Conservation (phyloP, 2,113 vertebrate genomes). For the Lucifuga dentata region DNA sequence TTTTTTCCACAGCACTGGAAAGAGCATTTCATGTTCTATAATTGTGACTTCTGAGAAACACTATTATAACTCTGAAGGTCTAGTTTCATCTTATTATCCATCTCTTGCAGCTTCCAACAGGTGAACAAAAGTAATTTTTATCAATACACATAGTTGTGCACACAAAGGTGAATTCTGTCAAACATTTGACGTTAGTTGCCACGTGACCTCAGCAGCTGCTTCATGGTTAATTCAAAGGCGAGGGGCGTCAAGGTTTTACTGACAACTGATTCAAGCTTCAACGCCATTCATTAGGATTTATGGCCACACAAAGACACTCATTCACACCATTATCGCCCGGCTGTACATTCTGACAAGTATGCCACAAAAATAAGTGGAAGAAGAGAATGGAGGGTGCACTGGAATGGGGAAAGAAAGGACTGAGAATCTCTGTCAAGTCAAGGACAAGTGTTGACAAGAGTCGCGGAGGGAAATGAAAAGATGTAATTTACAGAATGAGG, state of each 20-base stretch:
- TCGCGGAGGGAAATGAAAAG: background rate
- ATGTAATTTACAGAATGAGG: too few relatives aligned
- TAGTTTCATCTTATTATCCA: conserved; percentile 14
- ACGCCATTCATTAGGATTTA: conserved; percentile 1
- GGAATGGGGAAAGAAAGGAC: background rate
- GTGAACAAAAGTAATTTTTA: too few relatives aligned
- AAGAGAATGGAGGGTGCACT: background rate
- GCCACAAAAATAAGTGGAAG: background rate
- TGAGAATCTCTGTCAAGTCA: background rate
- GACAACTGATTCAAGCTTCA: background rate
- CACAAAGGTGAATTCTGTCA: too few relatives aligned
- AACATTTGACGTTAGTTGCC: too few relatives aligned
- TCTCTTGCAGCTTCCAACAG: background rate
- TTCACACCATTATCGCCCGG: background rate
- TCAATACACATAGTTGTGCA: too few relatives aligned
- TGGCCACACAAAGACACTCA: background rate
- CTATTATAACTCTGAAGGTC: too few relatives aligned
- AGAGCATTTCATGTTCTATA: too few relatives aligned
- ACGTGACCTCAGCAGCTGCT: background rate
- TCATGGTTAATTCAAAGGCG: background rate
- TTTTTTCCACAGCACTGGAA: too few relatives aligned
- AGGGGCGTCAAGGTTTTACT: conserved; percentile 3
- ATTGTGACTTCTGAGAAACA: too few relatives aligned
- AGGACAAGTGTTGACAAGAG: background rate
- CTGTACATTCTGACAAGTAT: background rate